These are phyloP conservation scores for Amphiura filiformis DNA, from an alignment of 35 echinoderm and acorn worm genomes.

Conservation along the genomic window DNA sequence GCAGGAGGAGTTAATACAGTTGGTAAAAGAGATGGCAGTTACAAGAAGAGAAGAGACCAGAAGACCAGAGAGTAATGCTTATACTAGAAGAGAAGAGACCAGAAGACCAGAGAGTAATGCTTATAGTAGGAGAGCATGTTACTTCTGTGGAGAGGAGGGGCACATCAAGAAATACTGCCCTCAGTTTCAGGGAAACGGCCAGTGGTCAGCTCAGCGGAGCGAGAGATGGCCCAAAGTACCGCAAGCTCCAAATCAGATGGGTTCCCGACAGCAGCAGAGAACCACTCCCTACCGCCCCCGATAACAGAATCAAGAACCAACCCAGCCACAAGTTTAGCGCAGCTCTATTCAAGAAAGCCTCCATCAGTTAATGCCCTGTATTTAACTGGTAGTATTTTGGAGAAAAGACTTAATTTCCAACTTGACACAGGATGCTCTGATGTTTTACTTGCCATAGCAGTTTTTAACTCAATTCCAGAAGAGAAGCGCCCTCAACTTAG, in stretches of 20 bases:
- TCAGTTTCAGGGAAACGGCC: background rate
- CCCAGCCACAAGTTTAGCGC: no score
- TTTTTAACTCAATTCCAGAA: background rate
- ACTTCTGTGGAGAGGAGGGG: background rate
- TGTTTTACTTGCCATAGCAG: background rate
- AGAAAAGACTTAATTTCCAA: background rate
- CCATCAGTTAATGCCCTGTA: background rate
- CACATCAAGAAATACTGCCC: background rate
- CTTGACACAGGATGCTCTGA: background rate
- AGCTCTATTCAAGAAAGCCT: no score
- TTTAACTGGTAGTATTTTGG: background rate
- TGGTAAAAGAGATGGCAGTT: background rate
- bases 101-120: background rate
- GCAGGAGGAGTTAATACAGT: background rate
- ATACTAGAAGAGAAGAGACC: no score
- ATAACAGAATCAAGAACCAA: no score
- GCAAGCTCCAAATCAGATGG: background rate
- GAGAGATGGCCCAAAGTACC: background rate
- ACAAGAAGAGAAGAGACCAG: background rate
- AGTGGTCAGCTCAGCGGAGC: background rate
- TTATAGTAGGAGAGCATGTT: no score
- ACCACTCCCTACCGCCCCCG: background rate
- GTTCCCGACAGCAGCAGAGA: background rate
- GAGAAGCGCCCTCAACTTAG: background rate
- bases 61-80: no score